Evolutionary conservation across 2,113 vertebrate species (phyloP).

Genomic region (Engraulis encrasicolus): DNA sequence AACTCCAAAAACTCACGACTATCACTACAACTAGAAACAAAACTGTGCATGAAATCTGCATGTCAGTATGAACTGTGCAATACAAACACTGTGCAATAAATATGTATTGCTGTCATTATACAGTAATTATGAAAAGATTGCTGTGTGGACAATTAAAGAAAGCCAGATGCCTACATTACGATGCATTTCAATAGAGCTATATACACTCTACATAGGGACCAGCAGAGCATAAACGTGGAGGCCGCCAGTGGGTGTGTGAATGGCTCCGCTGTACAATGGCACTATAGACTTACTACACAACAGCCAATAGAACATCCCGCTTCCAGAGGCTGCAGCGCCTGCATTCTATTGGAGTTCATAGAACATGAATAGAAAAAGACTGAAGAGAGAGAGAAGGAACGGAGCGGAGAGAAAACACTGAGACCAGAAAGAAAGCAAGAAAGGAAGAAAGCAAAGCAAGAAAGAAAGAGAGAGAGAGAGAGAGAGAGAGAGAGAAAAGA

Average conservation of each 20-base stretch:
- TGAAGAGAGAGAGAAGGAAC: not conserved
- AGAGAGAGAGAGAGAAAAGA: conserved; percentile 15
- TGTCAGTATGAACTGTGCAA: no score
- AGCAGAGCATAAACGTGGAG: not conserved
- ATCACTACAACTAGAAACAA: no score
- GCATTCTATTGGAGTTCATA: conserved; percentile 5
- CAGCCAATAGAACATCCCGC: not conserved
- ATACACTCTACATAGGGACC: not conserved
- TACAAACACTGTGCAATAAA: no score
- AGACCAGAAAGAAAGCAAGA: not conserved
- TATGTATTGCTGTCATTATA: no score
- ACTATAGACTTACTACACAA: conserved; percentile 6
- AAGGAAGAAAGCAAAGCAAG: not conserved
- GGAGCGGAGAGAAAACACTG: not conserved
- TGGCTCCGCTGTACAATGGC: not conserved
- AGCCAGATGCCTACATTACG: not conserved
- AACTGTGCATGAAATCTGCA: no score
- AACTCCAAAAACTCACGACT: conserved; percentile 12
- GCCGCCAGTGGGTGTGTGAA: not conserved
- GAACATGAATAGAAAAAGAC: conserved; percentile 48
- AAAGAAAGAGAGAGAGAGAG: not conserved
- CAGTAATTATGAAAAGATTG: no score
- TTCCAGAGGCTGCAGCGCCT: not conserved
- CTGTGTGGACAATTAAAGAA: not conserved
- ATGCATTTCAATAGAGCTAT: not conserved